Evolutionary conservation across 2,888 invertebrate genomes (phyloP), one percentile per base, ranked within the genome.

Genomic region (Aleiodes testaceus): DNA sequence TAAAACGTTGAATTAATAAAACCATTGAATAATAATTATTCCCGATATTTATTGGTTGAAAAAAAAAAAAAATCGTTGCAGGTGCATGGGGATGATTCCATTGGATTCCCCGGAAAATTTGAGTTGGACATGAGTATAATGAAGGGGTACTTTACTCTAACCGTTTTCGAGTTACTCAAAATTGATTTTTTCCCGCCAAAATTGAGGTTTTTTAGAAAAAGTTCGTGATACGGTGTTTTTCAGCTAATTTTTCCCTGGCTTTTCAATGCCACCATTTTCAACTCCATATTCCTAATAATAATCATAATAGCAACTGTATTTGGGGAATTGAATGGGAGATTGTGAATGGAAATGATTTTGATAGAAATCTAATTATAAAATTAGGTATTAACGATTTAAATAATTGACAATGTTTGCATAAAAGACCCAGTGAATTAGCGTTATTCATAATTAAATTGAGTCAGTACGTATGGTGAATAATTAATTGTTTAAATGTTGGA

Each of bases 391-490:
- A 52, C 66, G 26, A 66, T 71, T 72, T 72, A 65, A 72, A 72
- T 72, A 72, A 72, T 72, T 72, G 72, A 72, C 72, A 72, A 72
- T 72, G 72, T 72, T 72, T 68, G 63, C 68, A 36, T 11, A 45
- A 59, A 68, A 47, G 68, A 61, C 47, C 20, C 20, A 42, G n/a
- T 42, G 66, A 22, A 14, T 42, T 30, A 72, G 72, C 75, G 78
- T 76, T 73, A 74, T 75, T 70, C 68, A 72, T 76, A 82, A 85
- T 85, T 80, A 75, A 82, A 84, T 87, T 85, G 85, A 79, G 77
- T 75, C 70, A 73, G 80, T 78, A 87, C 87, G 87, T 86, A 87
- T 82, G 84, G 79, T 81, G 87, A 87, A 87, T 87, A 86, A 85
- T 85, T 84, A 84, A 87, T 82, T 78, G 18, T 67, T 36, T 26